These are phyloP conservation scores for Chelon labrosus DNA, from an alignment of 2,797 vertebrate species.

Conservation along the genomic window DNA sequence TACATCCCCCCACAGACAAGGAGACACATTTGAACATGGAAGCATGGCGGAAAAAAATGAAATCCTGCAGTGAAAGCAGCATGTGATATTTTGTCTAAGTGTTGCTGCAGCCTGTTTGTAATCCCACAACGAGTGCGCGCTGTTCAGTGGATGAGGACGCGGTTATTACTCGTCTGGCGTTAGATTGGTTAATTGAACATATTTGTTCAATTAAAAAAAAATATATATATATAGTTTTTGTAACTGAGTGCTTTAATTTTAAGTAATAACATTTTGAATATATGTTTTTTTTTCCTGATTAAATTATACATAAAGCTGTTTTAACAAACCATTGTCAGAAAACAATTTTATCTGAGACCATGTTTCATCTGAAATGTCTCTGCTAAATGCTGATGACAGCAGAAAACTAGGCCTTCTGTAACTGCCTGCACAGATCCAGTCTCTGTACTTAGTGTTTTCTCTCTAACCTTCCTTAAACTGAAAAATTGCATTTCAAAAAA, in stretches of 20 bases:
- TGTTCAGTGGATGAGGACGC: conserved; percentile 84
- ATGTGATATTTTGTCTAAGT: conserved; percentile 4
- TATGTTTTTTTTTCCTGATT: not conserved
- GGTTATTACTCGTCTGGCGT: conserved; percentile 75
- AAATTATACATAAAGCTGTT: not conserved
- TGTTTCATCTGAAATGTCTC: conserved; percentile 28
- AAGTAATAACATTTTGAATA: conserved; percentile 42
- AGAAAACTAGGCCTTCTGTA: not conserved
- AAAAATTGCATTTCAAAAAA: not conserved
- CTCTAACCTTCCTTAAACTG: not conserved
- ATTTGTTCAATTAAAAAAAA: too few species aligned
- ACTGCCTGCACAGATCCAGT: not conserved
- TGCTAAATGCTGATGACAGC: conserved; percentile 38
- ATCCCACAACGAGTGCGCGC: too few species aligned
- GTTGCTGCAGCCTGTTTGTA: not conserved
- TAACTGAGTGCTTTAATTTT: conserved; percentile 44
- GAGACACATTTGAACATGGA: conserved; percentile 10
- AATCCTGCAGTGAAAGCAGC: conserved; percentile 5
- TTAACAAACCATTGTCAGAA: not conserved
- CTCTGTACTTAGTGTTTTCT: not conserved
- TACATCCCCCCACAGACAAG: conserved; percentile 70
- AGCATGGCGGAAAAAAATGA: not conserved
- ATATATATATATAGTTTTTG: conserved; percentile 59
- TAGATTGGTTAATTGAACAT: conserved; percentile 81
- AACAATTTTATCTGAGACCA: not conserved